Evolutionary conservation across 2,888 invertebrate species (phyloP).

Genomic region (Ophion slaviceki): DNA sequence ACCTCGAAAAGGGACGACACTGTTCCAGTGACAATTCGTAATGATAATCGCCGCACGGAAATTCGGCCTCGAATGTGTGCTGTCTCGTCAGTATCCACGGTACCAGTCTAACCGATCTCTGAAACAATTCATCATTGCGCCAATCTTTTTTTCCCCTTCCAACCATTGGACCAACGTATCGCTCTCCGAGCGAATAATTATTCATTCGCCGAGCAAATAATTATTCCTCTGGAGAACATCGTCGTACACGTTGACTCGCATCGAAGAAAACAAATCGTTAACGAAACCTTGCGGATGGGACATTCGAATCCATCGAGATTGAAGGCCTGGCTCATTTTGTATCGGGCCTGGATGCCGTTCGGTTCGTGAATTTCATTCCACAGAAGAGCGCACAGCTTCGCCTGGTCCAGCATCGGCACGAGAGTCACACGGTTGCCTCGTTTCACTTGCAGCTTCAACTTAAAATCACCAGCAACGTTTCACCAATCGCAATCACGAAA

Average conservation of each 20-base stretch:
- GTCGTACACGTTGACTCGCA: too few species aligned
- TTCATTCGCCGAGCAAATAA: too few species aligned
- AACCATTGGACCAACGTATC: too few species aligned
- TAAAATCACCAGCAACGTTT: background rate
- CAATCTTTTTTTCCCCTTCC: too few species aligned
- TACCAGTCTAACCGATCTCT: constrained; percentile 21
- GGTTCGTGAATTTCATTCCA: constrained; percentile 20
- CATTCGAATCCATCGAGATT: constrained; percentile 33
- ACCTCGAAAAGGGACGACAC: constrained; percentile 7
- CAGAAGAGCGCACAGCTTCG: constrained; percentile 16
- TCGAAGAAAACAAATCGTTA: background rate
- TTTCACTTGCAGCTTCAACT: constrained; percentile 17
- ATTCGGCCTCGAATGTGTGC: constrained; percentile 23
- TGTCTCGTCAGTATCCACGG: constrained; percentile 36
- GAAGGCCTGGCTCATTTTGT: constrained; percentile 26
- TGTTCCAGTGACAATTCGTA: constrained; percentile 45
- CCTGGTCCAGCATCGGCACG: background rate
- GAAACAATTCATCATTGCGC: background rate
- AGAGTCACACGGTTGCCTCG: background rate
- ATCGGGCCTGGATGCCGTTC: background rate
- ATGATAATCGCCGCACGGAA: constrained; percentile 44
- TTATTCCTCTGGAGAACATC: too few species aligned
- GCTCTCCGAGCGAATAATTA: too few species aligned
- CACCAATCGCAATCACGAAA: too few species aligned
- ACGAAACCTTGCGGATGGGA: constrained; percentile 15